These are phyloP conservation scores for Dasyurus viverrinus DNA, from an alignment of 2,113 vertebrate species.

Conservation along the genomic window DNA sequence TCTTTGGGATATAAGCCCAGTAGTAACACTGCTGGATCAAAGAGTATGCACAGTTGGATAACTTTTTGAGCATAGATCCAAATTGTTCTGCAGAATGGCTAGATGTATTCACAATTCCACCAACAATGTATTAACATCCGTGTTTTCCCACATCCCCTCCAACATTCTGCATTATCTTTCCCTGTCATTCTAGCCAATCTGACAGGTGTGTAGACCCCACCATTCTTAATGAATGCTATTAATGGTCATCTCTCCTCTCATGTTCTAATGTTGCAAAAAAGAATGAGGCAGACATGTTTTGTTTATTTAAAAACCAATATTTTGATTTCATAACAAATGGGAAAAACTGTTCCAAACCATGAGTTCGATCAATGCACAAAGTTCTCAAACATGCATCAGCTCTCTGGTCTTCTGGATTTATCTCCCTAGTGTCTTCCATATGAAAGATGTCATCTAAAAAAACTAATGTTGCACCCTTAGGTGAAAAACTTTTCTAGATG, in stretches of 20 bases:
- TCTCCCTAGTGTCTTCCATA: background rate
- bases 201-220: too few species aligned
- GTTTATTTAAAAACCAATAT: background rate
- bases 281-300: background rate
- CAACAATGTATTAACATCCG: too few species aligned
- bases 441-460: background rate
- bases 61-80: too few species aligned
- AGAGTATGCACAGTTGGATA: too few species aligned
- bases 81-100: too few species aligned
- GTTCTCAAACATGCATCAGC: background rate
- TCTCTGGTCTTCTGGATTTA: background rate
- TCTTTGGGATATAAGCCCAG: too few species aligned
- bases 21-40: too few species aligned
- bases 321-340: background rate
- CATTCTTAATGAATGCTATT: background rate
- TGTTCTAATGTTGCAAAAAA: background rate
- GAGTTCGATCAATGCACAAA: background rate
- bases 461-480: background rate
- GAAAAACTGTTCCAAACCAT: background rate
- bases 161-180: too few species aligned
- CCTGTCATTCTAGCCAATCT: too few species aligned
- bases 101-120: too few species aligned
- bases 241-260: background rate
- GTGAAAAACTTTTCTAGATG: background rate
- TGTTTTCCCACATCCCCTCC: too few species aligned